phyloP scores from a whole-genome alignment of 2,888 invertebrate genomes.

The Hypsopygia costalis region DNA sequence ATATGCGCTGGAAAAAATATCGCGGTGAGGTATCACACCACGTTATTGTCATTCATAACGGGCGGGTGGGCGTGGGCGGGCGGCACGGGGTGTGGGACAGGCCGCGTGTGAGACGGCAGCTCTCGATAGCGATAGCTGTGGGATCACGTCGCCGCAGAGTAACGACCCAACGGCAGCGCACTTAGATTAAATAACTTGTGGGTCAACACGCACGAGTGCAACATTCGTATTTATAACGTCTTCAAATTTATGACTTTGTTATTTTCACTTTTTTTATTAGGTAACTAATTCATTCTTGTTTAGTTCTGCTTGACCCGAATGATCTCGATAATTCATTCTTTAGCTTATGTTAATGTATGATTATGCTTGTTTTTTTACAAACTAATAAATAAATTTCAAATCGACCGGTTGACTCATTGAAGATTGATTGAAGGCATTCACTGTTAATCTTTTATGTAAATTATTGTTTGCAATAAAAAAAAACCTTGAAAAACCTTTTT shows the following conservation, averaged over 20 bases:
- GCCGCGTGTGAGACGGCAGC: conserved; percentile 21
- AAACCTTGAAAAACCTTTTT: too few relatives aligned
- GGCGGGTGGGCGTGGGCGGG: conserved; percentile 31
- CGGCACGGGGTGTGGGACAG: conserved; percentile 23
- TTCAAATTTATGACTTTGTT: conserved; percentile 1
- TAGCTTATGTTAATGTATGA: too few relatives aligned
- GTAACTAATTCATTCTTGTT: too few relatives aligned
- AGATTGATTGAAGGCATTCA: too few relatives aligned
- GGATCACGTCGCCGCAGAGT: conserved; percentile 52
- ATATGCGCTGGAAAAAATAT: conserved; percentile 69
- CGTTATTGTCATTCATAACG: conserved; percentile 78
- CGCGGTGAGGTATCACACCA: conserved; percentile 60
- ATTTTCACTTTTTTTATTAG: not conserved
- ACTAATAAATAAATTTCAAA: too few relatives aligned
- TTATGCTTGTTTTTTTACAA: too few relatives aligned
- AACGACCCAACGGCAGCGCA: conserved; percentile 39
- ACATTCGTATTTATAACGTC: conserved; percentile 2
- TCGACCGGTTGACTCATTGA: too few relatives aligned
- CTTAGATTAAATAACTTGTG: conserved; percentile 12
- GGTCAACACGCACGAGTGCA: conserved; percentile 7
- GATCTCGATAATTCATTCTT: too few relatives aligned
- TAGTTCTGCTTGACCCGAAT: too few relatives aligned
- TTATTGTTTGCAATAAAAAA: too few relatives aligned
- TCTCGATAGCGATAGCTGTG: conserved; percentile 13
- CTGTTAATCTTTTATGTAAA: too few relatives aligned